These are phyloP conservation scores for Parasteatoda tepidariorum DNA, from an alignment of 1,140 invertebrate species.

Conservation along the genomic window DNA sequence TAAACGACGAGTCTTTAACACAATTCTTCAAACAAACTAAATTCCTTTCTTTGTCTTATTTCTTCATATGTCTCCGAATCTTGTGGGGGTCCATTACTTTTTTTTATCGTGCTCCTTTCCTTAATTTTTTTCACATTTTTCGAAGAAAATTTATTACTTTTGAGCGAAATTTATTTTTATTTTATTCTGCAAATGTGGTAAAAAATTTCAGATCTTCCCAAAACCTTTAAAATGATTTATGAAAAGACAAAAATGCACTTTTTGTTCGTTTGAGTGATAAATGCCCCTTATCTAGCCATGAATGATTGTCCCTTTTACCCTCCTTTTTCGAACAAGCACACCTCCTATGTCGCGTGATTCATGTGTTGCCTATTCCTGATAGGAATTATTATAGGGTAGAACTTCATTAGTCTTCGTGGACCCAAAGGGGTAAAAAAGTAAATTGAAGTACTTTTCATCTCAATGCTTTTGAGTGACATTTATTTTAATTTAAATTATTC, in stretches of 20 bases:
- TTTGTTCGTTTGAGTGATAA: too few relatives aligned
- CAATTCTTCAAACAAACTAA: too few relatives aligned
- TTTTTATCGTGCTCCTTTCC: too few relatives aligned
- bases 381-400: background rate
- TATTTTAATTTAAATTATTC: constrained; percentile 40
- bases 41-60: too few relatives aligned
- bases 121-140: too few relatives aligned
- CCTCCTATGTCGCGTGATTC: constrained; percentile 4
- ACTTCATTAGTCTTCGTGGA: background rate
- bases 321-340: background rate
- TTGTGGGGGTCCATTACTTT: too few relatives aligned
- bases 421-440: constrained; percentile 19
- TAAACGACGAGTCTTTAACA: too few relatives aligned
- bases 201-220: background rate
- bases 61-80: too few relatives aligned
- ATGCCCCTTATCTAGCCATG: too few relatives aligned
- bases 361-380: constrained; percentile 4
- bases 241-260: background rate
- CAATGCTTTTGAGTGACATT: background rate
- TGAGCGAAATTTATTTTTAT: background rate
- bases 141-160: background rate
- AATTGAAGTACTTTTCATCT: constrained; percentile 10
- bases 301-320: background rate
- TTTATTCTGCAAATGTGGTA: background rate
- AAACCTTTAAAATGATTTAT: background rate